Evolutionary conservation across 2,888 invertebrate species (phyloP).

Genomic region (Mimumesa dahlbomi): DNA sequence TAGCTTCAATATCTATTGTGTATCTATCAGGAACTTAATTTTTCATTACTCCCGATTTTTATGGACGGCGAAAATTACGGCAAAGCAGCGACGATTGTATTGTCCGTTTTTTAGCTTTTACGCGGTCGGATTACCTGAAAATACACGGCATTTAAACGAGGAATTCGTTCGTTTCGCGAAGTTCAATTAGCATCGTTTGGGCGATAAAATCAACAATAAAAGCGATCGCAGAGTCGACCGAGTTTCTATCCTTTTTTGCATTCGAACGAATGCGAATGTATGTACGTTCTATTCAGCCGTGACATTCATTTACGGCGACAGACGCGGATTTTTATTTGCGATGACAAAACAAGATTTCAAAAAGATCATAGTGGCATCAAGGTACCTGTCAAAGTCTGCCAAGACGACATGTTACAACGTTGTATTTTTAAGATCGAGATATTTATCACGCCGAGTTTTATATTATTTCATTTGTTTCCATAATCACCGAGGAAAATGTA

Average conservation of each 20-base stretch:
- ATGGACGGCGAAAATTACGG: background rate
- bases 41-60: no score
- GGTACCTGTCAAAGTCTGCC: no score
- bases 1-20: no score
- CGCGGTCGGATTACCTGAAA: constrained; percentile 21
- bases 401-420: no score
- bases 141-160: constrained; percentile 42
- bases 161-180: constrained; percentile 48
- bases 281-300: constrained; percentile 50
- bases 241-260: constrained; percentile 52
- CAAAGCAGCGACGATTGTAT: background rate
- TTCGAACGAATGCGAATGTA: constrained; percentile 51
- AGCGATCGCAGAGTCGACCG: constrained; percentile 53
- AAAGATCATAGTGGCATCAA: no score
- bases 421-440: no score
- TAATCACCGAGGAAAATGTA: no score
- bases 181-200: constrained; percentile 64
- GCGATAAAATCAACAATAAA: constrained; percentile 61
- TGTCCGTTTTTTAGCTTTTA: background rate
- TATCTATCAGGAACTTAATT: no score
- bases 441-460: no score
- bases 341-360: constrained; percentile 49
- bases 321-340: constrained; percentile 43
- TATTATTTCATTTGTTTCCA: no score
- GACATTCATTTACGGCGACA: constrained; percentile 49